phyloP scores from a whole-genome alignment of 1,140 invertebrate species.

The Pogonus chalceus region DNA sequence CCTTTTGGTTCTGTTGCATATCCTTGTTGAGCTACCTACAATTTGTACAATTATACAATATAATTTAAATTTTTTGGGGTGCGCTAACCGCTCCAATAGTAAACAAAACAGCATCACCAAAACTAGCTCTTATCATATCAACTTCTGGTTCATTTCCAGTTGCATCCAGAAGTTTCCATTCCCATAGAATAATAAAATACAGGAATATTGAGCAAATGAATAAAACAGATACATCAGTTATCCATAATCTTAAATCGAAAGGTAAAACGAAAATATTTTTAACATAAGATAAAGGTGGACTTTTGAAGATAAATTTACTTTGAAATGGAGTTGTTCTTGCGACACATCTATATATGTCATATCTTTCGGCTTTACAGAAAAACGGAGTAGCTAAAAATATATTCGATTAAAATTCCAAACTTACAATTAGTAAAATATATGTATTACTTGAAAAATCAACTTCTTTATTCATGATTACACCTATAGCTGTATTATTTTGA shows the following conservation, averaged over 20 bases:
- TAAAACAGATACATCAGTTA: too few species aligned
- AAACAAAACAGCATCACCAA: not conserved
- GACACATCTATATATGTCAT: constrained; percentile 43
- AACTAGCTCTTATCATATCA: not conserved
- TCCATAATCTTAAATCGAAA: constrained; percentile 26
- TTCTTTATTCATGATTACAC: not conserved
- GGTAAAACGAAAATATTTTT: constrained; percentile 48
- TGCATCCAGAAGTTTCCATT: constrained; percentile 9
- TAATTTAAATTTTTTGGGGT: constrained; percentile 31
- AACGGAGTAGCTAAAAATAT: constrained; percentile 42
- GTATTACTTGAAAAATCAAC: not conserved
- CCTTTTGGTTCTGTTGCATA: constrained; percentile 39
- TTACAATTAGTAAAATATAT: too few species aligned
- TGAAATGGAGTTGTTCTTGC: constrained; percentile 41
- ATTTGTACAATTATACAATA: too few species aligned
- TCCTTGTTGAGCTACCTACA: constrained; percentile 40
- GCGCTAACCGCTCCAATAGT: constrained; percentile 20
- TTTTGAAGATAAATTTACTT: constrained; percentile 45
- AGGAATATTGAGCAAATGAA: too few species aligned
- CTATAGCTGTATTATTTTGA: not conserved
- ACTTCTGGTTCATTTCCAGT: not conserved
- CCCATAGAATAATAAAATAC: constrained; percentile 17
- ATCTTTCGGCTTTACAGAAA: constrained; percentile 41
- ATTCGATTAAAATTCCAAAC: not conserved
- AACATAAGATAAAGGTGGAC: constrained; percentile 48